Evolutionary conservation across 2,888 invertebrate species (phyloP).

Genomic region (Chrysotoxum bicinctum): DNA sequence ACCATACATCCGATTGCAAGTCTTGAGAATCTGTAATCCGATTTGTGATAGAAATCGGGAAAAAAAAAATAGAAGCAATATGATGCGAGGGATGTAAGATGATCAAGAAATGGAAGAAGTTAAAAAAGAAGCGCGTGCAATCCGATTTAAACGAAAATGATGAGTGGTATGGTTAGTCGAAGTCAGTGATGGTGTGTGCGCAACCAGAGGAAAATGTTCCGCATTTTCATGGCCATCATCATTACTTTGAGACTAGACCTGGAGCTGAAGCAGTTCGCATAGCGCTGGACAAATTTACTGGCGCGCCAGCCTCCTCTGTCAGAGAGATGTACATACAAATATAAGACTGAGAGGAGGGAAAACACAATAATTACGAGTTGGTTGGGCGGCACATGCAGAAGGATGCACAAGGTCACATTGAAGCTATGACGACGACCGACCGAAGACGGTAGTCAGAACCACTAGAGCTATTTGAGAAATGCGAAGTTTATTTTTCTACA

Average conservation of each 20-base stretch:
- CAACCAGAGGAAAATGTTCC: constrained; percentile 58
- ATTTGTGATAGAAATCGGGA: constrained; percentile 64
- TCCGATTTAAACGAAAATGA: constrained; percentile 68
- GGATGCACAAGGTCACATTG: constrained; percentile 69
- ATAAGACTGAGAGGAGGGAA: constrained; percentile 37
- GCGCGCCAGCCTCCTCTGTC: constrained; percentile 28
- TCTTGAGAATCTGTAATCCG: constrained; percentile 59
- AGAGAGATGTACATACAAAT: constrained; percentile 7
- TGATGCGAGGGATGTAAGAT: not conserved
- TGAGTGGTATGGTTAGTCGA: constrained; percentile 25
- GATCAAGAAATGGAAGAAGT: not conserved
- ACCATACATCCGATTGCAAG: constrained; percentile 60
- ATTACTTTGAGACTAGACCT: constrained; percentile 33
- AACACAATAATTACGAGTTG: constrained; percentile 68
- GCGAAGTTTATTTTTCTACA: constrained; percentile 27
- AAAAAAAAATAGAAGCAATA: constrained; percentile 27
- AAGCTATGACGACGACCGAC: constrained; percentile 23
- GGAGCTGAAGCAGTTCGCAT: not conserved
- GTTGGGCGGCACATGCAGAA: constrained; percentile 42
- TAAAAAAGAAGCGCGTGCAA: constrained; percentile 39
- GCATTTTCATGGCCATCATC: constrained; percentile 63
- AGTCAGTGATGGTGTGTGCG: constrained; percentile 10
- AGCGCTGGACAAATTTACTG: constrained; percentile 54
- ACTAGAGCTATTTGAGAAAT: constrained; percentile 54
- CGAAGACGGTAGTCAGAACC: constrained; percentile 53